Evolutionary conservation across 2,797 vertebrate genomes (phyloP).

Genomic region (Hipposideros larvatus): DNA sequence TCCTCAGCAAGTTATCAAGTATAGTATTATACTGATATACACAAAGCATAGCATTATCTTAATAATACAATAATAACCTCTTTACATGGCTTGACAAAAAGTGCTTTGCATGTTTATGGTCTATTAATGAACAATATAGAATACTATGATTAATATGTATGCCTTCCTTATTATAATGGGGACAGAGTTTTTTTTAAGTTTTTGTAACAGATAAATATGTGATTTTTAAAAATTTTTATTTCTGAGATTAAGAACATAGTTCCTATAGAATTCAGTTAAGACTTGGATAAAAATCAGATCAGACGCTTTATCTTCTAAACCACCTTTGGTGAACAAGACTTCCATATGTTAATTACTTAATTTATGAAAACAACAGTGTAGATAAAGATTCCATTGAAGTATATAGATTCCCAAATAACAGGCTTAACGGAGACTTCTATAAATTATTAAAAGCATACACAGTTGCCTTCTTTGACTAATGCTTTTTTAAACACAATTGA

Average conservation of each 20-base stretch:
- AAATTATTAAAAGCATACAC: constrained; percentile 29
- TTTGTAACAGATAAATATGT: neutral
- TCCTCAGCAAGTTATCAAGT: neutral
- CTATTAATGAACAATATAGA: neutral
- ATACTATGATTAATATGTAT: neutral
- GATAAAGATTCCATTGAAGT: neutral
- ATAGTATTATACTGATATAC: neutral
- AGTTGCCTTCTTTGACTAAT: neutral
- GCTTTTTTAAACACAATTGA: neutral
- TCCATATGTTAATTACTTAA: constrained; percentile 47
- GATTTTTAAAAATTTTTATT: neutral
- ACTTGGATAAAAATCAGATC: constrained; percentile 43
- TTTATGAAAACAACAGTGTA: constrained; percentile 8
- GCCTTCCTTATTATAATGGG: neutral
- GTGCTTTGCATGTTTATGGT: neutral
- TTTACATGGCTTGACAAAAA: neutral
- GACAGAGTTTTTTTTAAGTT: neutral
- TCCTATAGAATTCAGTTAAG: neutral
- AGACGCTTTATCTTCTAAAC: neutral
- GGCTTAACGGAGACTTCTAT: neutral
- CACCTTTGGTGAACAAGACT: neutral
- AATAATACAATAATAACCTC: neutral
- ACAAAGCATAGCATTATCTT: neutral
- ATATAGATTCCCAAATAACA: neutral
- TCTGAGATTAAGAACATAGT: neutral